Evolutionary conservation across 2,888 invertebrate genomes (phyloP), one percentile per base, ranked within the genome.

Genomic region (Latrodectus hesperus): DNA sequence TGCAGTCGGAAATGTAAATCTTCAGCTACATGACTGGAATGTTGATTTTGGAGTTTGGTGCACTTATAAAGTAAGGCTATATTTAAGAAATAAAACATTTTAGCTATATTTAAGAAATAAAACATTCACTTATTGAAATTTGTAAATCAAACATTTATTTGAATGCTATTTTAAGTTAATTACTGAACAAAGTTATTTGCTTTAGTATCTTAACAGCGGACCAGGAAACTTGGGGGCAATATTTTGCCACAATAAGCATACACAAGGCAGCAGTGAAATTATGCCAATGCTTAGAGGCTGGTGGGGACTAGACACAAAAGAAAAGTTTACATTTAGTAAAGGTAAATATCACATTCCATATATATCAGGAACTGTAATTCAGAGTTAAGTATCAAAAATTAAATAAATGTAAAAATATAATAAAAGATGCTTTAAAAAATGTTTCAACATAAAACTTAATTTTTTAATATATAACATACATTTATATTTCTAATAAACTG

Each of bases 21-120:
- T 94, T 17, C 89, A 92, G 22, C 91, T 94, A 9, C 93, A 94
- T 91, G 93, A 93, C 74, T 94, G 94, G 94, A 92, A 92, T 73
- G 94, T 94, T 1, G 94, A 94, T 91, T 94, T 94, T 91, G 94
- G 94, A n/a, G 92, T 92, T 85, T 94, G 94, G 94, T 94, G 94
- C 90, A 92, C 93, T 3, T 94, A 94, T 90, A 94, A 94, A 92
- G 93, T 93, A 75, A 74, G 73, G 38, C 6, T 38, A 38, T 38
- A 38, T 38, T 6, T 6, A 38, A 38, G 4, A 38, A 38, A 38
- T 38, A 38, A 3, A 38, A 38, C 5, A 38, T 38, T 3, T 38
- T 38, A 38, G 38, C 38, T 5, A 38, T 38, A 38, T 38, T 38
- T 38, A 38, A 38, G 38, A 38, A 38, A 38, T 38, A 3, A 38